Conservation (phyloP, 2,113 vertebrate species). For the Chloropsis hardwickii region DNA sequence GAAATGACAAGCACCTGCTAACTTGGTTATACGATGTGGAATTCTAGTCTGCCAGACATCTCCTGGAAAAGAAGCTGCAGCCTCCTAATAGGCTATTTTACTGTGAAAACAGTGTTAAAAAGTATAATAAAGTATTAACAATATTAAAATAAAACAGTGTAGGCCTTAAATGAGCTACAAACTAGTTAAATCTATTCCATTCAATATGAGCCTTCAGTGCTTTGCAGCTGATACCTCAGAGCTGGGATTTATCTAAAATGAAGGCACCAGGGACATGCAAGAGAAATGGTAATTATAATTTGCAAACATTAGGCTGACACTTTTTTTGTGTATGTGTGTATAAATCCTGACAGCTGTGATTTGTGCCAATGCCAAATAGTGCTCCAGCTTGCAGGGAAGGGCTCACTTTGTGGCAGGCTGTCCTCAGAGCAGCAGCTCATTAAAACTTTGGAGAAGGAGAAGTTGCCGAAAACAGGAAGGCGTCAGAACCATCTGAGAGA, state of each 20-base stretch:
- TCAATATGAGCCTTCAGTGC: slow-evolving; percentile 35
- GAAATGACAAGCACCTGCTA: not conserved
- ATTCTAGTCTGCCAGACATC: slow-evolving; percentile 23
- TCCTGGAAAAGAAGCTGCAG: slow-evolving; percentile 13
- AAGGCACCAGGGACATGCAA: slow-evolving; percentile 54
- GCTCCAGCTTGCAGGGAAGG: not conserved
- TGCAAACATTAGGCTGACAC: slow-evolving; percentile 77
- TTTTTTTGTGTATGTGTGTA: slow-evolving; percentile 50
- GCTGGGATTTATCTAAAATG: slow-evolving; percentile 54
- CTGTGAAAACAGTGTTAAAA: slow-evolving; percentile 51
- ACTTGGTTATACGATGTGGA: not conserved
- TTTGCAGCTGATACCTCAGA: slow-evolving; percentile 50
- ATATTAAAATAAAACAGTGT: slow-evolving; percentile 55
- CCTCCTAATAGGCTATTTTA: slow-evolving; percentile 20
- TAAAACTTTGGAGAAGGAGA: slow-evolving; percentile 79
- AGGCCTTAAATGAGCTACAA: slow-evolving; percentile 60
- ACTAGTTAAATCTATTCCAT: slow-evolving; percentile 47
- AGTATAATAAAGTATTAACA: slow-evolving; percentile 68
- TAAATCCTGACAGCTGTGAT: slow-evolving; percentile 78
- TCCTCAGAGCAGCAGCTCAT: slow-evolving; percentile 75
- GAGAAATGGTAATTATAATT: slow-evolving; percentile 73
- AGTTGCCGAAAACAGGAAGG: slow-evolving; percentile 68
- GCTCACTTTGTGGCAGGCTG: slow-evolving; percentile 64
- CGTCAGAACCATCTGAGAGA: slow-evolving; percentile 69
- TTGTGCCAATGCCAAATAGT: slow-evolving; percentile 56